phyloP scores from a whole-genome alignment of 1,140 invertebrate genomes.

The Heliconius melpomene region DNA sequence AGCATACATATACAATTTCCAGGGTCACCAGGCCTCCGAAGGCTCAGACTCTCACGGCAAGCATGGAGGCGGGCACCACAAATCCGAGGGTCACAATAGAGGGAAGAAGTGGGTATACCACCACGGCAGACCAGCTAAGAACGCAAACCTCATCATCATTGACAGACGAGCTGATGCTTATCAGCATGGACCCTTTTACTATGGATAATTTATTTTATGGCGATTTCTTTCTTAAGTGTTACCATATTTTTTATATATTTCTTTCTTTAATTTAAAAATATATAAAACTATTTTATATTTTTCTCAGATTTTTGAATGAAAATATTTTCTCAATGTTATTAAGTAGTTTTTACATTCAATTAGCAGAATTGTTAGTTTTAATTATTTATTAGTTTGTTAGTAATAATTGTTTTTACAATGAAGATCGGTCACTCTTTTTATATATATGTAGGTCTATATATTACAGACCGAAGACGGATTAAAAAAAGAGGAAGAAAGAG shows the following conservation, averaged over 20 bases:
- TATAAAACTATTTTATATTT: not conserved
- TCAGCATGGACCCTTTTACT: slow-evolving; percentile 56
- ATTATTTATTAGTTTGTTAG: slow-evolving; percentile 1
- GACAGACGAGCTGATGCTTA: slow-evolving; percentile 54
- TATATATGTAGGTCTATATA: not conserved
- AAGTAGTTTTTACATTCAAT: not conserved
- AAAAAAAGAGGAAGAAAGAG: not conserved
- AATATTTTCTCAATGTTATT: not conserved
- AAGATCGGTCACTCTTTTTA: not conserved
- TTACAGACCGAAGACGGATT: not conserved
- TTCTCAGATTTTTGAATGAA: not conserved
- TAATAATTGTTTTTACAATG: not conserved
- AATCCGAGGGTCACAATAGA: slow-evolving; percentile 76
- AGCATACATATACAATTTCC: slow-evolving; percentile 18
- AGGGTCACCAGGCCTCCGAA: slow-evolving; percentile 80
- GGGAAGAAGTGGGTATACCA: slow-evolving; percentile 83
- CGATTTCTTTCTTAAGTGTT: not conserved
- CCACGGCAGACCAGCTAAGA: slow-evolving; percentile 67
- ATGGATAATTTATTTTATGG: slow-evolving; percentile 41
- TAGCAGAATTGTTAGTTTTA: not conserved
- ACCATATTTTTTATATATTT: not conserved
- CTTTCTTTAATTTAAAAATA: not conserved
- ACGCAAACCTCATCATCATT: slow-evolving; percentile 56
- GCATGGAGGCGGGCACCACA: slow-evolving; percentile 71
- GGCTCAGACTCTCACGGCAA: slow-evolving; percentile 82